These are phyloP conservation scores for Danio tinwini DNA, from an alignment of 2,797 vertebrate species.

Conservation along the genomic window DNA sequence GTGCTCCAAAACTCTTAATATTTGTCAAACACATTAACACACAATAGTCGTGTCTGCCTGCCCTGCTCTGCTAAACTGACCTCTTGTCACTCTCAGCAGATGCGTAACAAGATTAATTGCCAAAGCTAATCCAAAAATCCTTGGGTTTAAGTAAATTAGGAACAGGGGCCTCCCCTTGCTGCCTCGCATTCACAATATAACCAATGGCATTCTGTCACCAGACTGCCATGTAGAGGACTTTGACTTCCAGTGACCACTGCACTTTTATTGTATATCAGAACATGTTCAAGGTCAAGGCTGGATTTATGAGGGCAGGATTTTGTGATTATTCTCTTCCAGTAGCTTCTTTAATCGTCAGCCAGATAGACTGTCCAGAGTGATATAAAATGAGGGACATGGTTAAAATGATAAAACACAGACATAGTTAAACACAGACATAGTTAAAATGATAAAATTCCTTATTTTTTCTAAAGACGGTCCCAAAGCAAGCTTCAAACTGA, in stretches of 20 bases:
- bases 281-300: not conserved
- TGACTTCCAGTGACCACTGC: not conserved
- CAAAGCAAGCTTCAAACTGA: not conserved
- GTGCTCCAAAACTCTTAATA: conserved; percentile 3
- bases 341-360: not conserved
- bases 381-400: not conserved
- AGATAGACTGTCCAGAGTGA: not conserved
- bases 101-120: conserved; percentile 76
- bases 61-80: conserved; percentile 35
- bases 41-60: not conserved
- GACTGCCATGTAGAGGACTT: not conserved
- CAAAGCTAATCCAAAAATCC: conserved; percentile 80
- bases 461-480: not conserved
- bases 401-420: too few relatives aligned
- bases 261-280: not conserved
- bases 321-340: not conserved
- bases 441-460: not conserved
- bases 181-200: conserved; percentile 5
- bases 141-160: conserved; percentile 75
- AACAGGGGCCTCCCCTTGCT: conserved; percentile 44
- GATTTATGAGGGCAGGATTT: conserved; percentile 14
- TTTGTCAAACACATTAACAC: conserved; percentile 11
- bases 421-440: not conserved
- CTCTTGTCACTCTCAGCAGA: conserved; percentile 57
- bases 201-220: conserved; percentile 2